These are phyloP conservation scores for Itoplectis maculator DNA, from an alignment of 2,888 invertebrate species.

Conservation along the genomic window DNA sequence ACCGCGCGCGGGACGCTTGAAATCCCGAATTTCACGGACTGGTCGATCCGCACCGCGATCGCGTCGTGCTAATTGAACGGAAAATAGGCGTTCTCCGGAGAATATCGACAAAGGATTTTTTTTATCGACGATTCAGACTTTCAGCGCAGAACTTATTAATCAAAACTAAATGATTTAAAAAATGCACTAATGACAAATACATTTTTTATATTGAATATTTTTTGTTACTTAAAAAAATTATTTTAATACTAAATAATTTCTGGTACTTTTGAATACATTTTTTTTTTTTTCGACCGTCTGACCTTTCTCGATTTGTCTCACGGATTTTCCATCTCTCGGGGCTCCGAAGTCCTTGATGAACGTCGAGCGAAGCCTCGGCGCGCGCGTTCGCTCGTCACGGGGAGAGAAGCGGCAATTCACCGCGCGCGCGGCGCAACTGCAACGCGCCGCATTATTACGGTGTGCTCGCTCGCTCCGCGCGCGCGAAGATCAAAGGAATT, in stretches of 20 bases:
- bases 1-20: conserved; percentile 68
- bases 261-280: too few species aligned
- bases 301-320: neutral
- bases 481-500: conserved; percentile 65
- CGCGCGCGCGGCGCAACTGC: conserved; percentile 4
- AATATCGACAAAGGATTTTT: neutral
- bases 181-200: too few species aligned
- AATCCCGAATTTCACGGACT: conserved; percentile 77
- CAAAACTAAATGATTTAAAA: too few species aligned
- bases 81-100: conserved; percentile 29
- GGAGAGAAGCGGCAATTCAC: conserved; percentile 23
- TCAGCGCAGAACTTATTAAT: too few species aligned
- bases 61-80: conserved; percentile 73
- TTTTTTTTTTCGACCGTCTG: too few species aligned
- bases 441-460: conserved; percentile 36
- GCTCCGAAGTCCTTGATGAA: conserved; percentile 8
- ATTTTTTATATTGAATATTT: too few species aligned
- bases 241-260: too few species aligned
- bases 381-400: conserved; percentile 29
- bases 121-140: too few species aligned
- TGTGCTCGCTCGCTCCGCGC: too few species aligned
- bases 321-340: neutral
- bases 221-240: too few species aligned
- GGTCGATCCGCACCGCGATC: conserved; percentile 75
- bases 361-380: too few species aligned